Conservation (phyloP, 2,888 invertebrate species). For the Seira ritae region DNA sequence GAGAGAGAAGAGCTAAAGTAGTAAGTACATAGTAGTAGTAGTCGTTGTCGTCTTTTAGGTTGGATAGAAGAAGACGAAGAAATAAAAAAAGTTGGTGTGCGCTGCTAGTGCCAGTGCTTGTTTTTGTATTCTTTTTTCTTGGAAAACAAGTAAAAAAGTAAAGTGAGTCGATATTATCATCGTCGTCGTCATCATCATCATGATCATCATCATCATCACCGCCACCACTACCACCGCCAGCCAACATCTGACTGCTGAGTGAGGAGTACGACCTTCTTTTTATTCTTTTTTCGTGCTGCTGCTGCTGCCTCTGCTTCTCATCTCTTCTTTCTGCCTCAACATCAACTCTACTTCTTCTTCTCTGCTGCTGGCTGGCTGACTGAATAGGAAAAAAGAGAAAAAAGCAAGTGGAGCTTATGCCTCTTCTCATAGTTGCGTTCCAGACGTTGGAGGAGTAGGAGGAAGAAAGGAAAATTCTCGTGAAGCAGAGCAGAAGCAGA, state of each 20-base stretch:
- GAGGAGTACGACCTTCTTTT: background rate
- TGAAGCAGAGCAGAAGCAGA: conserved; percentile 12
- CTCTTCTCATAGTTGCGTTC: conserved; percentile 42
- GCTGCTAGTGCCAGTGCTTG: background rate
- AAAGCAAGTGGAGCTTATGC: conserved; percentile 25
- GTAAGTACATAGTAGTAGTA: too few relatives aligned
- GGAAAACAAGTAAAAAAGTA: conserved; percentile 39
- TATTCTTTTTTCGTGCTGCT: conserved; percentile 2
- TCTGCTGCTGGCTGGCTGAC: background rate
- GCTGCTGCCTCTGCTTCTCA: background rate
- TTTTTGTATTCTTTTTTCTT: too few relatives aligned
- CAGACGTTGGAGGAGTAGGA: conserved; percentile 50
- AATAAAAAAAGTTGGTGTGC: background rate
- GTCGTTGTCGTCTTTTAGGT: conserved; percentile 33
- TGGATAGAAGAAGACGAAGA: background rate
- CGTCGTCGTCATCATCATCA: background rate
- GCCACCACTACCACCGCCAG: too few relatives aligned
- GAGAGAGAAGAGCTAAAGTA: too few relatives aligned
- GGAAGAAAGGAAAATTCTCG: background rate
- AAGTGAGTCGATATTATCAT: conserved; percentile 11
- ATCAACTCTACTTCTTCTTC: background rate
- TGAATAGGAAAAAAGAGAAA: conserved; percentile 10
- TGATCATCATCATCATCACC: too few relatives aligned
- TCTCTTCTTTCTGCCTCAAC: conserved; percentile 18
- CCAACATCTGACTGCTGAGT: background rate